phyloP scores from a whole-genome alignment of 2,888 invertebrate species.

The Elaeidobius kamerunicus region DNA sequence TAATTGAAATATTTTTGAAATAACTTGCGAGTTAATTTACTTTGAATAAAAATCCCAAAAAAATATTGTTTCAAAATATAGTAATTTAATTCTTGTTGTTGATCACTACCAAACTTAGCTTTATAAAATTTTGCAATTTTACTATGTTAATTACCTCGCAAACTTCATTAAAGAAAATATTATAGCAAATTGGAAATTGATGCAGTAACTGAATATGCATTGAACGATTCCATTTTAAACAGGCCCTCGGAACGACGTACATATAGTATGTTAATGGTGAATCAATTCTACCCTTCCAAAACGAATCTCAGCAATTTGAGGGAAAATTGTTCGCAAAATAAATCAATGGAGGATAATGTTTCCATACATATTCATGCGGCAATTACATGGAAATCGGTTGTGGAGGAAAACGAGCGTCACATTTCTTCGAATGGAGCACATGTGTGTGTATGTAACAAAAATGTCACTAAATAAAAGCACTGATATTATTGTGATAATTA shows the following conservation, averaged over 20 bases:
- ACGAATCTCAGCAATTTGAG: constrained; percentile 28
- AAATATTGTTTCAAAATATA: no score
- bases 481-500: background rate
- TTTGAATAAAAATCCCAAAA: no score
- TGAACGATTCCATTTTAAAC: background rate
- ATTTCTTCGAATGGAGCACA: constrained; percentile 20
- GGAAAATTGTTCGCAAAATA: constrained; percentile 42
- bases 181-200: no score
- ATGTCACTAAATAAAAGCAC: background rate
- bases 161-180: no score
- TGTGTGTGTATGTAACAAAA: constrained; percentile 15
- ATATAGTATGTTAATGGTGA: constrained; percentile 15
- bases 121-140: no score
- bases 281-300: constrained; percentile 19
- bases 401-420: constrained; percentile 18
- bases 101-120: no score
- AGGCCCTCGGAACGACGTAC: background rate
- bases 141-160: no score
- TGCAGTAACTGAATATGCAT: background rate
- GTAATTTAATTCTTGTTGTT: no score
- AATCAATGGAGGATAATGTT: constrained; percentile 47
- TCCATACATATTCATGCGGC: constrained; percentile 47
- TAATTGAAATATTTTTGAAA: no score
- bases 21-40: no score
- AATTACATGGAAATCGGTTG: constrained; percentile 41